These are phyloP conservation scores for Ammodytes marinus DNA, from an alignment of 2,113 vertebrate genomes.

Conservation along the genomic window DNA sequence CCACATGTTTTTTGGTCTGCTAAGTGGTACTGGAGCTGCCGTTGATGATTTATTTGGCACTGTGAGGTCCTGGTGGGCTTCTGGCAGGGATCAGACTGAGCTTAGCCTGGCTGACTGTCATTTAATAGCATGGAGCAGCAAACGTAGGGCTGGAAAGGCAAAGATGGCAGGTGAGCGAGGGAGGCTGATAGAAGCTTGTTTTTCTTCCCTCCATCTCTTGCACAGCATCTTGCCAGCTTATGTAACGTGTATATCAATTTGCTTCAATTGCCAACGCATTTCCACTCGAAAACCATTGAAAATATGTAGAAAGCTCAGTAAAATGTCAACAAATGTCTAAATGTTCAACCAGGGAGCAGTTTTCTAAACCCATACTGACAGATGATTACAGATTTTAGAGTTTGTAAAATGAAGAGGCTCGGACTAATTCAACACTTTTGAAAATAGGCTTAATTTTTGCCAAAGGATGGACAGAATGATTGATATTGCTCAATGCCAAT, in stretches of 20 bases:
- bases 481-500: background rate
- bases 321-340: background rate
- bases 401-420: constrained; percentile 14
- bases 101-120: constrained; percentile 65
- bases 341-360: background rate
- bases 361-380: background rate
- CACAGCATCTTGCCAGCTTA: background rate
- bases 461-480: background rate
- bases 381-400: background rate
- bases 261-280: background rate
- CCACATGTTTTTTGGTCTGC: constrained; percentile 68
- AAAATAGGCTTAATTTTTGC: background rate
- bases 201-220: background rate
- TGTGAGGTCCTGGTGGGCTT: constrained; percentile 53
- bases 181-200: background rate
- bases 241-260: constrained; percentile 9
- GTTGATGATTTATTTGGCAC: constrained; percentile 64
- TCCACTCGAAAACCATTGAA: background rate
- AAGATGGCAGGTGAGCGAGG: constrained; percentile 16
- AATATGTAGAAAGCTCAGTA: background rate
- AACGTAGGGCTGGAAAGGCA: constrained; percentile 10
- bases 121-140: constrained; percentile 29
- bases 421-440: background rate
- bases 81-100: constrained; percentile 63
- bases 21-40: constrained; percentile 47